phyloP scores from a whole-genome alignment of 2,797 vertebrate species.

The Ibycter americanus region DNA sequence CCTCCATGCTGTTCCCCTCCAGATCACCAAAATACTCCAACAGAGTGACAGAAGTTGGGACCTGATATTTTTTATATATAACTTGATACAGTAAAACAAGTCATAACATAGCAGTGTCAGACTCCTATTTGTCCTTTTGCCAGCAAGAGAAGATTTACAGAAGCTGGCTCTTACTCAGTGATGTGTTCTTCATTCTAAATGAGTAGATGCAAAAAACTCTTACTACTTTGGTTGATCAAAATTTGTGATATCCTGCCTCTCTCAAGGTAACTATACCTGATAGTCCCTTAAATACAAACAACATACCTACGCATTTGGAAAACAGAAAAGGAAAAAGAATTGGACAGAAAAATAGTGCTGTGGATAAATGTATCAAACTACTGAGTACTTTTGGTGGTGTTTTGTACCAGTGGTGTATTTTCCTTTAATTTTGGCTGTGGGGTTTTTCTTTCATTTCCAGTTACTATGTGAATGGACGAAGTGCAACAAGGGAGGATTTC shows the following conservation, averaged over 20 bases:
- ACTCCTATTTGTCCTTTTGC: no score
- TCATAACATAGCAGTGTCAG: background rate
- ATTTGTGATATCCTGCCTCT: background rate
- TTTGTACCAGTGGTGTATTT: background rate
- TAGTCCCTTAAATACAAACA: background rate
- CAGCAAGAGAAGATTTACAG: background rate
- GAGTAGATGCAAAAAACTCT: background rate
- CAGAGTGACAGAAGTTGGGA: background rate
- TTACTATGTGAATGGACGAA: constrained; percentile 91
- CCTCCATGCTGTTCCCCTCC: background rate
- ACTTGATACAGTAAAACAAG: background rate
- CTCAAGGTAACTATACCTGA: background rate
- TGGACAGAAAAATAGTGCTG: background rate
- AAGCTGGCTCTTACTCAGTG: background rate
- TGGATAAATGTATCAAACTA: background rate
- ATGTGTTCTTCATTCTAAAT: background rate
- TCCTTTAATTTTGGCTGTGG: background rate
- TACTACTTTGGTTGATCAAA: background rate
- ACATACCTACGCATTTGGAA: background rate
- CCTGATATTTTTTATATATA: background rate
- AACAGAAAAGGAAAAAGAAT: background rate
- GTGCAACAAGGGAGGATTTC: constrained; percentile 87
- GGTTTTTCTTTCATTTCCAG: constrained; percentile 62
- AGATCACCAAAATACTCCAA: background rate
- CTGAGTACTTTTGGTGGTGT: background rate